Conservation (phyloP, 2,888 invertebrate species). For the Pelosia muscerda region DNA sequence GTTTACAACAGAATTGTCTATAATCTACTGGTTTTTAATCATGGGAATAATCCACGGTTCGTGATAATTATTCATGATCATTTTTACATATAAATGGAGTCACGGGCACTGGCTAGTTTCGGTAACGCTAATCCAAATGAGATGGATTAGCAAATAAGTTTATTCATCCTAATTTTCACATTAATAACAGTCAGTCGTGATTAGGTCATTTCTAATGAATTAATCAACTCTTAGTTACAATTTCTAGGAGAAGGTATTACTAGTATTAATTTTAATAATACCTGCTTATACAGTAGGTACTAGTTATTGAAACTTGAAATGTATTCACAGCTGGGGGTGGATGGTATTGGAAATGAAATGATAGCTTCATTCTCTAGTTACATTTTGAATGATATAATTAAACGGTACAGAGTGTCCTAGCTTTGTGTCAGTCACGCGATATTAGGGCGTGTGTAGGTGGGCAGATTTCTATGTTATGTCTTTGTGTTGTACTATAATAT, state of each 20-base stretch:
- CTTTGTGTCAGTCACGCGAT: slow-evolving; percentile 44
- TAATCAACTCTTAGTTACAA: slow-evolving; percentile 43
- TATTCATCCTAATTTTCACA: too few relatives aligned
- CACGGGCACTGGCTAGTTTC: too few relatives aligned
- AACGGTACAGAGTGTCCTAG: slow-evolving; percentile 35
- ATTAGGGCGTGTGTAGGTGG: slow-evolving; percentile 3
- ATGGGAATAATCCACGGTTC: too few relatives aligned
- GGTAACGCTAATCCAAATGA: too few relatives aligned
- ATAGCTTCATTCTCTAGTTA: slow-evolving; percentile 49
- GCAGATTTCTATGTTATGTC: not conserved
- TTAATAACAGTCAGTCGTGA: not conserved
- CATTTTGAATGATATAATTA: slow-evolving; percentile 49
- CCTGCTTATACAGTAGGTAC: too few relatives aligned
- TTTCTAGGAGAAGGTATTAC: slow-evolving; percentile 17
- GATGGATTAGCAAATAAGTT: not conserved
- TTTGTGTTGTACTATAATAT: not conserved
- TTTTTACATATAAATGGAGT: too few relatives aligned
- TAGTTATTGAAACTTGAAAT: slow-evolving; percentile 43
- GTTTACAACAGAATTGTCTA: too few relatives aligned
- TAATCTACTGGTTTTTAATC: not conserved
- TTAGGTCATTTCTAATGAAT: slow-evolving; percentile 42
- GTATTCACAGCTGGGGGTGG: slow-evolving; percentile 41
- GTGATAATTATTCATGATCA: too few relatives aligned
- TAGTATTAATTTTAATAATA: too few relatives aligned
- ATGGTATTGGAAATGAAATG: slow-evolving; percentile 48